Conservation (phyloP, 2,888 invertebrate genomes). For the Mesoligia furuncula region DNA sequence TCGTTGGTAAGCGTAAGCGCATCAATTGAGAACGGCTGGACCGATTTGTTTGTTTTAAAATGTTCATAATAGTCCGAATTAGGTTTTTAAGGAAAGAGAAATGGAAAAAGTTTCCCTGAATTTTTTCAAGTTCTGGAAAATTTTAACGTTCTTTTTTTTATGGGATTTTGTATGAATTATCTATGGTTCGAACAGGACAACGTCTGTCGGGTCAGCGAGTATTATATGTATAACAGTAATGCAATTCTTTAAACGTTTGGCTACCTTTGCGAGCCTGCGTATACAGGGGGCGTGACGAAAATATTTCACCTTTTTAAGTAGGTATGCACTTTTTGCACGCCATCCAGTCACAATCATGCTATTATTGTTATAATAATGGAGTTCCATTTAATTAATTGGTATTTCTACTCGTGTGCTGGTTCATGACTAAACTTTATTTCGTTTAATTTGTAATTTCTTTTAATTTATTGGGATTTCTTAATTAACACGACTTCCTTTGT, state of each 20-base stretch:
- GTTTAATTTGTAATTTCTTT: constrained; percentile 3
- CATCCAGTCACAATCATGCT: background rate
- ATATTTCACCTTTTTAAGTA: constrained; percentile 20
- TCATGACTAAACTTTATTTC: background rate
- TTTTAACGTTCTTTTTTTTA: too few relatives aligned
- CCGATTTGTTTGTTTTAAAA: background rate
- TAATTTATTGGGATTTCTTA: background rate
- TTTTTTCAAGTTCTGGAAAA: too few relatives aligned
- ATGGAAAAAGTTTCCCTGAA: too few relatives aligned
- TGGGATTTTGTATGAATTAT: too few relatives aligned
- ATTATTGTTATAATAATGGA: background rate
- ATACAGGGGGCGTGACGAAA: constrained; percentile 16
- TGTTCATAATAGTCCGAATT: background rate
- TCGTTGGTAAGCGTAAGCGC: background rate
- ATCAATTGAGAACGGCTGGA: background rate
- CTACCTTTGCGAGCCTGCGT: background rate
- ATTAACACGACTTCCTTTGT: background rate
- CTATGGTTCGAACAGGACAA: too few relatives aligned
- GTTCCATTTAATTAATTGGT: constrained; percentile 19
- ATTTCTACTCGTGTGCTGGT: background rate
- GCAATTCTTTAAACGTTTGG: background rate
- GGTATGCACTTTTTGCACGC: constrained; percentile 8
- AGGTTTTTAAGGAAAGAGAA: too few relatives aligned
- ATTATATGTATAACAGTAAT: background rate
- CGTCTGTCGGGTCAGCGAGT: background rate